These are phyloP conservation scores for Pycnomerus fuliginosus DNA, from an alignment of 2,888 invertebrate species.

Conservation along the genomic window DNA sequence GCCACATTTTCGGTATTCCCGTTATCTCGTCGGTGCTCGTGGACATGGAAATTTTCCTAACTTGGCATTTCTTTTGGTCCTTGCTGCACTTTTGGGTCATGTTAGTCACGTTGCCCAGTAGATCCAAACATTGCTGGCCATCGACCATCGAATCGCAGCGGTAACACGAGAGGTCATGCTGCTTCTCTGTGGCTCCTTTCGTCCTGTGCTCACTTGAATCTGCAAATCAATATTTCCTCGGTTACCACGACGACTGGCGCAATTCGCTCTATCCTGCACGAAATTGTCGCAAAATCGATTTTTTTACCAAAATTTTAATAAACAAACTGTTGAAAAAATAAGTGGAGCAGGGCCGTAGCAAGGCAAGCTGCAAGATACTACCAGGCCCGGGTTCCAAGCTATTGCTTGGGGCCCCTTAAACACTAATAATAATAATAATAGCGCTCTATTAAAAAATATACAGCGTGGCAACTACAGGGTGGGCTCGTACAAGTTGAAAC, in stretches of 20 bases:
- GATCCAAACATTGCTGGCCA: constrained; percentile 69
- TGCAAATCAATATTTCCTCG: constrained; percentile 40
- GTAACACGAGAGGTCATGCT: constrained; percentile 80
- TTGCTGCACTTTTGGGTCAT: constrained; percentile 74
- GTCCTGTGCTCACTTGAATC: constrained; percentile 63
- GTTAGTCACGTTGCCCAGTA: constrained; percentile 61
- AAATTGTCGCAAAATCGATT: neutral
- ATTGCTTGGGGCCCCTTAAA: neutral
- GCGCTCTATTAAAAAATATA: neutral
- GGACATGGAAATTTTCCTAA: constrained; percentile 80
- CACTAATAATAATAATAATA: neutral
- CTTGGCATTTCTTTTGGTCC: constrained; percentile 78
- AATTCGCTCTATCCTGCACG: constrained; percentile 2
- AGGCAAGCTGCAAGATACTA: no score
- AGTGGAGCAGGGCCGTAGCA: no score
- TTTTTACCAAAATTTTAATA: no score
- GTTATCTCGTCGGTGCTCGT: constrained; percentile 78
- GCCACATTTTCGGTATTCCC: constrained; percentile 78
- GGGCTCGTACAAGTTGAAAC: no score
- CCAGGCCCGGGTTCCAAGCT: no score
- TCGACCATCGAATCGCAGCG: constrained; percentile 76
- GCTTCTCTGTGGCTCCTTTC: constrained; percentile 74
- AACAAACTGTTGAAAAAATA: no score
- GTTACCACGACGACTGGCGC: constrained; percentile 35
- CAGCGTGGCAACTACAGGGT: neutral